These are phyloP conservation scores for Paedocypris micromegethes DNA, from an alignment of 2,797 vertebrate genomes.

Conservation along the genomic window DNA sequence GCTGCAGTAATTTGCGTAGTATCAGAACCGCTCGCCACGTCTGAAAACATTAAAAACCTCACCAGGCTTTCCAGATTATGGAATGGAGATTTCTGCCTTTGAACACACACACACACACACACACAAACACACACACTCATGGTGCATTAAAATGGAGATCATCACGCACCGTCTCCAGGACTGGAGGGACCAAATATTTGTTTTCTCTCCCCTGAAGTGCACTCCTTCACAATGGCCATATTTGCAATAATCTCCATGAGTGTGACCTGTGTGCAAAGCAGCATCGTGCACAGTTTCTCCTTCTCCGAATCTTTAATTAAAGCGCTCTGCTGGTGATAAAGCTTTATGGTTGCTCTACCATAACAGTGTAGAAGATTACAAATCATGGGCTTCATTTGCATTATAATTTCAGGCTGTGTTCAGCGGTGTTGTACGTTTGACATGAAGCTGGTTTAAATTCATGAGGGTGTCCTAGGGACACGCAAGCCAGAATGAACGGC, in stretches of 20 bases:
- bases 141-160: conserved; percentile 79
- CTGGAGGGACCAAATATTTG: conserved; percentile 75
- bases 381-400: conserved; percentile 53
- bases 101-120: conserved; percentile 27
- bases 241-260: conserved; percentile 73
- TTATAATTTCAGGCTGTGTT: conserved; percentile 41
- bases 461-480: conserved; percentile 40
- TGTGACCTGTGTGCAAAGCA: conserved; percentile 42
- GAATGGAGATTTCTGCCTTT: conserved; percentile 35
- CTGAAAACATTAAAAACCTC: conserved; percentile 66
- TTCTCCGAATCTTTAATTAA: conserved; percentile 71
- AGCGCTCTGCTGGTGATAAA: conserved; percentile 57
- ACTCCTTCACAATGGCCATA: conserved; percentile 73
- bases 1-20: conserved; percentile 59
- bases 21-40: conserved; percentile 67
- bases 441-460: conserved; percentile 49
- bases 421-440: conserved; percentile 18
- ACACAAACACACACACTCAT: conserved; percentile 62
- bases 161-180: conserved; percentile 63
- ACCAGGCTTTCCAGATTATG: conserved; percentile 27
- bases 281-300: conserved; percentile 53
- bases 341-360: conserved; percentile 45
- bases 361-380: conserved; percentile 51
- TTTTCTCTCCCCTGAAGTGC: conserved; percentile 74
- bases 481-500: conserved; percentile 36